phyloP scores from a whole-genome alignment of 2,797 vertebrate genomes.

The Leuciscus waleckii region DNA sequence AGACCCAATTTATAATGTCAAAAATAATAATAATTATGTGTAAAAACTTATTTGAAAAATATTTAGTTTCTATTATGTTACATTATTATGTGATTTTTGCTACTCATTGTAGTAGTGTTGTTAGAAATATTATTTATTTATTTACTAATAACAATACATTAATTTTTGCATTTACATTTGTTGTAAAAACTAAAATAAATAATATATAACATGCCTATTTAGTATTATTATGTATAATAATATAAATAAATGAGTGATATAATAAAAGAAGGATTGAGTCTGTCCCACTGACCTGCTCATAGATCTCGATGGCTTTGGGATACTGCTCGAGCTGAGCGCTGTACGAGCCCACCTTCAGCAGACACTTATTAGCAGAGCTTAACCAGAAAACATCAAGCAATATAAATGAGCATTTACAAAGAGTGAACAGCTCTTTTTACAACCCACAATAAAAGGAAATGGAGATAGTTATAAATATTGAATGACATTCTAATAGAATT shows the following conservation, averaged over 20 bases:
- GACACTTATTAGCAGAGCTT: constrained; percentile 90
- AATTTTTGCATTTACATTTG: neutral
- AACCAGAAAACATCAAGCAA: constrained; percentile 24
- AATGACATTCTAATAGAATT: neutral
- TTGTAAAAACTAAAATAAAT: neutral
- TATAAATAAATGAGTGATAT: neutral
- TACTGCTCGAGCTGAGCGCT: constrained; percentile 93
- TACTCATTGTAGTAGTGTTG: too few species aligned
- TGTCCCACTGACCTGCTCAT: constrained; percentile 82
- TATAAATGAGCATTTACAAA: neutral
- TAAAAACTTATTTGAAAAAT: neutral
- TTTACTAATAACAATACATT: too few species aligned
- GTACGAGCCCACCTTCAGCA: constrained; percentile 92
- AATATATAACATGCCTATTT: neutral
- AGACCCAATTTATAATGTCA: neutral
- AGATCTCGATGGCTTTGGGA: constrained; percentile 92
- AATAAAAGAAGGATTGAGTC: neutral
- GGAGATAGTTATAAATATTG: neutral
- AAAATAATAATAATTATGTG: too few species aligned
- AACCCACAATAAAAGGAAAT: neutral
- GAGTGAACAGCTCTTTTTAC: neutral
- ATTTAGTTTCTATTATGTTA: too few species aligned
- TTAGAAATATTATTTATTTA: neutral
- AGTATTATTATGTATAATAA: neutral
- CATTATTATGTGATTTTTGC: neutral